phyloP scores from a whole-genome alignment of 2,888 invertebrate genomes.

The Drosophila seclusa region DNA sequence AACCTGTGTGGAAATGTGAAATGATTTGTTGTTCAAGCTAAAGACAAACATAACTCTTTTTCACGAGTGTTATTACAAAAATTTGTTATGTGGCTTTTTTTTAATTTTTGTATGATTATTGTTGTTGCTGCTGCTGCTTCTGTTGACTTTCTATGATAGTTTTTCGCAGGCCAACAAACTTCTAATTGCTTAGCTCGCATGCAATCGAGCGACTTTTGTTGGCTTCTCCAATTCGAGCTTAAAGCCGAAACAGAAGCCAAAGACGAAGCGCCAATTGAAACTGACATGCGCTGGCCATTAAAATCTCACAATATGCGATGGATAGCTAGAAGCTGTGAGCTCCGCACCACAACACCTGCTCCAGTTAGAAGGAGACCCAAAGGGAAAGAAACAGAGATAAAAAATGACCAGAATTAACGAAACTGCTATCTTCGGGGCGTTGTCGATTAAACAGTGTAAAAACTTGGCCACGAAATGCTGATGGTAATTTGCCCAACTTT shows the following conservation, averaged over 20 bases:
- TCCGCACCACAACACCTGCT: conserved; percentile 57
- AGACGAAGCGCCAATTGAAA: conserved; percentile 16
- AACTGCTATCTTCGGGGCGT: neutral
- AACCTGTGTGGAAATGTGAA: conserved; percentile 59
- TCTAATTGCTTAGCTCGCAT: conserved; percentile 68
- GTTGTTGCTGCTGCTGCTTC: conserved; percentile 12
- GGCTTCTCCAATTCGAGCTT: conserved; percentile 5
- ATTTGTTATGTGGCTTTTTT: conserved; percentile 57
- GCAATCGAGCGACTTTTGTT: conserved; percentile 55
- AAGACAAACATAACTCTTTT: conserved; percentile 63
- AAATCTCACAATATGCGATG: conserved; percentile 39
- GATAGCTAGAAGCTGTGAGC: conserved; percentile 31
- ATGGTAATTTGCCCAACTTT: neutral
- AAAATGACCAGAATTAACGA: neutral
- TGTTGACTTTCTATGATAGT: conserved; percentile 30
- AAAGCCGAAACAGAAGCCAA: conserved; percentile 2
- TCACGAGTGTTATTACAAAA: conserved; percentile 68
- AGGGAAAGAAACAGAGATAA: conserved; percentile 7
- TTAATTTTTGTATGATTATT: conserved; percentile 6
- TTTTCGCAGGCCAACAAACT: conserved; percentile 71
- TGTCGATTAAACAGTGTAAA: neutral
- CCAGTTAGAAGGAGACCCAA: conserved; percentile 58
- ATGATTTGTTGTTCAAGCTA: conserved; percentile 69
- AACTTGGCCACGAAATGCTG: neutral
- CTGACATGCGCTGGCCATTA: conserved; percentile 62